phyloP scores from a whole-genome alignment of 2,113 vertebrate genomes.

The Daboia siamensis region DNA sequence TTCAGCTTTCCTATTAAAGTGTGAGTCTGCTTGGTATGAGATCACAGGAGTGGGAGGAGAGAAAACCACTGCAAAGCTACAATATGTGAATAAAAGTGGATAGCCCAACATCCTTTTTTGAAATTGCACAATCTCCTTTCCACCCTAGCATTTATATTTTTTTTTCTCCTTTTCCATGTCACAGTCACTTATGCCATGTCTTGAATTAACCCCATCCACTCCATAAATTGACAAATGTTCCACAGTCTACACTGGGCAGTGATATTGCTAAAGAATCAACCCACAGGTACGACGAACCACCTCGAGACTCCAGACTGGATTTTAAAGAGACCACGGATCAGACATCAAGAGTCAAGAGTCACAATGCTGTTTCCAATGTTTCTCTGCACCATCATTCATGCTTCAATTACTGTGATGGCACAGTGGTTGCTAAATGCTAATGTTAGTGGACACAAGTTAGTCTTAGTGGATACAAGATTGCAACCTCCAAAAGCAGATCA shows the following conservation, averaged over 20 bases:
- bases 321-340: neutral
- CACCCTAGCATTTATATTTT: too few relatives aligned
- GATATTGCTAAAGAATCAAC: neutral
- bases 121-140: too few relatives aligned
- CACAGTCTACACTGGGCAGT: neutral
- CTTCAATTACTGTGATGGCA: neutral
- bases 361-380: neutral
- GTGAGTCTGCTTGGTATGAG: neutral
- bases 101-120: neutral
- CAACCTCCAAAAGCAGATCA: constrained; percentile 10
- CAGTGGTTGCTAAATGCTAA: neutral
- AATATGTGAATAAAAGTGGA: neutral
- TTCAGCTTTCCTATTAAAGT: neutral
- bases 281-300: neutral
- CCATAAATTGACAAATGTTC: neutral
- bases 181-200: neutral
- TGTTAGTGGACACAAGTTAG: neutral
- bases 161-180: neutral
- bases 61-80: neutral
- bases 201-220: neutral
- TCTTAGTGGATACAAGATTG: neutral
- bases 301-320: neutral
- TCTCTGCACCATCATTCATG: neutral
- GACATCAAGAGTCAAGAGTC: neutral
- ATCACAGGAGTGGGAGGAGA: neutral